A percentile compares a stretch with the other conserved stretches of the same genome.
Conservation (phyloP, 2,888 invertebrate genomes). For the Meiosimyza decipiens region DNA sequence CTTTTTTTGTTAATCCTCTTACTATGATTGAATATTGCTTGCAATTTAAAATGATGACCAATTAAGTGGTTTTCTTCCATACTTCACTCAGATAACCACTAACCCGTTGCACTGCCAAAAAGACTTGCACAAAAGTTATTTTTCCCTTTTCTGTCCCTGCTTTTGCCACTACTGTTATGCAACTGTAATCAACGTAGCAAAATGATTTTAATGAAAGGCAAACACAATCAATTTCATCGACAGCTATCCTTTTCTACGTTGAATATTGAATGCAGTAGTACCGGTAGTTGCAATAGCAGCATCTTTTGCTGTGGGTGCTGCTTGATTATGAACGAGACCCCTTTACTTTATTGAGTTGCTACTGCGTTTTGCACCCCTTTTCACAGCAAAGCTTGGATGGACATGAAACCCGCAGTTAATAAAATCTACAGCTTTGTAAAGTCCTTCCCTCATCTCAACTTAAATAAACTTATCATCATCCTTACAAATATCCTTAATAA, state of each 20-base stretch:
- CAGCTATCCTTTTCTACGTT: slow-evolving; percentile 36
- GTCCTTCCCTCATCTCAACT: neutral
- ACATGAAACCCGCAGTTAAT: slow-evolving; percentile 31
- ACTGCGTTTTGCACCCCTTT: neutral
- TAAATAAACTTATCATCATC: too few relatives aligned
- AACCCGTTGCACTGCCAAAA: too few relatives aligned
- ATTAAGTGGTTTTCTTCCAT: too few relatives aligned
- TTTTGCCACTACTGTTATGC: too few relatives aligned
- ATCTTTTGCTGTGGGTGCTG: slow-evolving; percentile 2
- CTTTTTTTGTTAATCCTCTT: too few relatives aligned
- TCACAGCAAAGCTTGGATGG: slow-evolving; percentile 19
- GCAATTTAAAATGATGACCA: too few relatives aligned
- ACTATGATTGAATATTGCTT: too few relatives aligned
- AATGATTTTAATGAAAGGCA: slow-evolving; percentile 44
- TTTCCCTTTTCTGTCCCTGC: too few relatives aligned
- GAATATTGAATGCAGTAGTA: neutral
- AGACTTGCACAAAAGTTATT: too few relatives aligned
- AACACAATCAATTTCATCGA: slow-evolving; percentile 45
- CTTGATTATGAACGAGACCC: neutral
- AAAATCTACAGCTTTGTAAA: slow-evolving; percentile 16
- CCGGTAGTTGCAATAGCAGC: neutral
- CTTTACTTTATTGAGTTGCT: neutral
- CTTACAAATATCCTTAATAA: too few relatives aligned
- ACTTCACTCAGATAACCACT: too few relatives aligned
- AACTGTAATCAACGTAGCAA: slow-evolving; percentile 16